These are phyloP conservation scores for Papilio polytes DNA, from an alignment of 1,140 invertebrate species.

Conservation along the genomic window DNA sequence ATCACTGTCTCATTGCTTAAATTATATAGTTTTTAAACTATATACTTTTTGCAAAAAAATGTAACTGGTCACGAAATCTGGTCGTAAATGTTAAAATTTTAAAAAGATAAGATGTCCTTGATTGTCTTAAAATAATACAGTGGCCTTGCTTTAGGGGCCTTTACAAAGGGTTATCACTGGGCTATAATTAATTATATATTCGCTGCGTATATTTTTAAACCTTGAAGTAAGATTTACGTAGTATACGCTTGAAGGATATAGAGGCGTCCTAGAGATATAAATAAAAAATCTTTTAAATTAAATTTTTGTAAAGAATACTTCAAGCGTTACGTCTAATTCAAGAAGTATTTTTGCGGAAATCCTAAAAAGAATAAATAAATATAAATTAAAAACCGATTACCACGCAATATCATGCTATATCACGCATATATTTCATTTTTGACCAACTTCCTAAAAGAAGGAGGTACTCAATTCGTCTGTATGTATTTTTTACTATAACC, in stretches of 20 bases:
- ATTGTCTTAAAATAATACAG: conserved; percentile 20
- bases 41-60: background rate
- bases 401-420: too few species aligned
- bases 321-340: too few species aligned
- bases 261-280: background rate
- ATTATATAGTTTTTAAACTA: background rate
- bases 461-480: too few species aligned
- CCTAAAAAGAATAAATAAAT: too few species aligned
- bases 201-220: background rate
- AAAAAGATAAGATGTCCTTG: conserved; percentile 18
- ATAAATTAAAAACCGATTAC: too few species aligned
- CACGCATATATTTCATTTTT: too few species aligned
- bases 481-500: too few species aligned
- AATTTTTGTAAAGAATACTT: too few species aligned
- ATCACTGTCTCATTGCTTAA: background rate
- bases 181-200: conserved; percentile 2
- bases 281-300: background rate
- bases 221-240: conserved; percentile 7
- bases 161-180: background rate
- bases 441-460: too few species aligned
- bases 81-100: background rate
- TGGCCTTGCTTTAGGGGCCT: conserved; percentile 8
- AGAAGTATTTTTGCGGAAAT: too few species aligned
- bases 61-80: background rate
- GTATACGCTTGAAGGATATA: background rate